Percentiles rank a stretch among this genome's conserved stretches.
Conservation (phyloP, 2,888 invertebrate genomes). For the Drosophila macrospina region DNA sequence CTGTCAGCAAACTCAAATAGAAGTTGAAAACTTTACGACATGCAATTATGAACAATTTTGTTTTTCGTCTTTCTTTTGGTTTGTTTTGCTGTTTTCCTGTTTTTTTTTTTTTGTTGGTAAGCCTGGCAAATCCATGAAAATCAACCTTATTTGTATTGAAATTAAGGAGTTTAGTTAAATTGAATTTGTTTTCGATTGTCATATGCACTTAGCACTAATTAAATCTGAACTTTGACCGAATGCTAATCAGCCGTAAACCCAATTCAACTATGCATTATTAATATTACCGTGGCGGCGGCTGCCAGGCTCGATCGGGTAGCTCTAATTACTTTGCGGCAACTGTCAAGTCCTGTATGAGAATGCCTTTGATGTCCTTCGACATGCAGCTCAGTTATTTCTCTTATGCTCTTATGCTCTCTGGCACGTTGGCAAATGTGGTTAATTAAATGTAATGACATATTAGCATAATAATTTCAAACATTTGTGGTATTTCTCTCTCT, state of each 20-base stretch:
- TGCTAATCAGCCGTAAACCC: slow-evolving; percentile 52
- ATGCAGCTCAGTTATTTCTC: slow-evolving; percentile 9
- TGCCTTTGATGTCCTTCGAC: slow-evolving; percentile 67
- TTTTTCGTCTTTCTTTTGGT: slow-evolving; percentile 7
- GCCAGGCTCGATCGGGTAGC: slow-evolving; percentile 18
- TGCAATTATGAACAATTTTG: slow-evolving; percentile 67
- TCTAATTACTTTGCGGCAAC: slow-evolving; percentile 60
- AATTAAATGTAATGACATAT: slow-evolving; percentile 77
- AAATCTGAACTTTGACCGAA: slow-evolving; percentile 39
- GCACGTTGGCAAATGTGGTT: slow-evolving; percentile 64
- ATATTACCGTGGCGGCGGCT: slow-evolving; percentile 39
- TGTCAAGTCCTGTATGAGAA: slow-evolving; percentile 6
- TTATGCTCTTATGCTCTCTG: background rate
- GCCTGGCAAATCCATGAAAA: slow-evolving; percentile 20
- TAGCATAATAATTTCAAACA: slow-evolving; percentile 58
- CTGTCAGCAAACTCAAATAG: slow-evolving; percentile 64
- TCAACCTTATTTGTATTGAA: slow-evolving; percentile 47
- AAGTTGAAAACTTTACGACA: slow-evolving; percentile 56
- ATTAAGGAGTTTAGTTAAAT: slow-evolving; percentile 49
- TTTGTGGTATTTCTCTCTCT: slow-evolving; percentile 33
- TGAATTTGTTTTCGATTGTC: slow-evolving; percentile 46
- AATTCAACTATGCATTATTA: slow-evolving; percentile 65
- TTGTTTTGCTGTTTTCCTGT: background rate
- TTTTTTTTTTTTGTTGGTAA: background rate
- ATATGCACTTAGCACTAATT: slow-evolving; percentile 59